Conservation (phyloP, 1,140 invertebrate species). For the Atta colombica region DNA sequence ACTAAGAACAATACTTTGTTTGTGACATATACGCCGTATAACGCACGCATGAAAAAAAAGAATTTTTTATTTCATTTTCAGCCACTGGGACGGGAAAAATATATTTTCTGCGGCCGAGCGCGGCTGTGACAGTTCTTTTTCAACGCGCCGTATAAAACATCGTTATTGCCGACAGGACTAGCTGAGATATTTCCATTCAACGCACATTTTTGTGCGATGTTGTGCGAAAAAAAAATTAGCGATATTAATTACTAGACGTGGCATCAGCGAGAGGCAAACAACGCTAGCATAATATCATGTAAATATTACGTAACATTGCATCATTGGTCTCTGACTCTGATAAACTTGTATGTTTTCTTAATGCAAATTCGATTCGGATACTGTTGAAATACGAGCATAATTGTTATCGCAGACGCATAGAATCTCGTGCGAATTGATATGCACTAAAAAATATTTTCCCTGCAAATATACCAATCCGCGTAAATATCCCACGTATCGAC, state of each 20-base stretch:
- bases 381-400: neutral
- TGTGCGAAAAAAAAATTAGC: constrained; percentile 35
- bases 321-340: neutral
- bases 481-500: constrained; percentile 29
- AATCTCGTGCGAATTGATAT: neutral
- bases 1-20: constrained; percentile 47
- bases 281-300: constrained; percentile 6
- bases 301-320: constrained; percentile 23
- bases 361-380: constrained; percentile 34
- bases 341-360: constrained; percentile 49
- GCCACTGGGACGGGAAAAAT: constrained; percentile 47
- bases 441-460: constrained; percentile 48
- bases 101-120: constrained; percentile 49
- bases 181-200: constrained; percentile 56
- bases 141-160: constrained; percentile 56
- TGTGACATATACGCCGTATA: constrained; percentile 29
- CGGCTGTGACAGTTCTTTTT: constrained; percentile 57
- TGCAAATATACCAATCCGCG: neutral
- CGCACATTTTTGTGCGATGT: constrained; percentile 30
- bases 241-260: constrained; percentile 52
- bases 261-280: constrained; percentile 14
- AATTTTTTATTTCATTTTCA: constrained; percentile 51
- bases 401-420: constrained; percentile 7
- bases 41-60: constrained; percentile 24
- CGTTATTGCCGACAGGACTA: constrained; percentile 59